Base-by-base conservation (phyloP, 2,888 invertebrate species). In the Toxonevra muliebris region DNA sequence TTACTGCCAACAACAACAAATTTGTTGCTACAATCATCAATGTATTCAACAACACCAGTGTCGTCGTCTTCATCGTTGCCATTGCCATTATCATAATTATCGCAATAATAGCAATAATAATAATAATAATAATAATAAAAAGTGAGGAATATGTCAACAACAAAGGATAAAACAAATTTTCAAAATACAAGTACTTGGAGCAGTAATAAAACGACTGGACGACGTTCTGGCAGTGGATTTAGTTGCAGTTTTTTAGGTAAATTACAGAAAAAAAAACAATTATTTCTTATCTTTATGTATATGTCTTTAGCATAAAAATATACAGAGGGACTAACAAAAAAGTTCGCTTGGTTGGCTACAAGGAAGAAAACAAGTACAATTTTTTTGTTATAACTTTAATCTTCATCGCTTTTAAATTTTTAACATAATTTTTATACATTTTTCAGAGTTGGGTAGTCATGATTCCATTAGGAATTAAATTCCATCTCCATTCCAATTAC, bases 241-340 rank as follows among this genome's bases (percentile, higher is more conserved):
- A 85, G 85, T 76, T 82, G 83, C 81, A 85, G 85, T 80, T 84
- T 85, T 75, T 81, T 85, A 82, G 85, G 85, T 85, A 83, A 79
- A 50, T 50, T 15, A 58, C 62, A 41, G 40, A 19, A 20, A 59
- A 52, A 74, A 48, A 19, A 19, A 40, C 64, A 65, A 41, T 12
- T 19, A 30, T 30, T 30, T 30, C 2, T 30, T 30, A 30, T 30
- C 7, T 30, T 4, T 30, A 30, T 30, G 2, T 2, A 30, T 30
- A n/a, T n/a, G n/a, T n/a, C n/a, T n/a, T n/a, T n/a, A n/a, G n/a
- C n/a, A n/a, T n/a, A n/a, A n/a, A n/a, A n/a, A n/a, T n/a, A n/a
- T n/a, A n/a, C n/a, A n/a, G n/a, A n/a, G n/a, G n/a, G n/a, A n/a
- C n/a, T n/a, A n/a, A n/a, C n/a, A n/a, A n/a, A n/a, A n/a, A n/a